A percentile compares a stretch with the other conserved stretches of the same genome.
Evolutionary conservation across 2,797 vertebrate species (phyloP).

Genomic region (Moxostoma hubbsi): DNA sequence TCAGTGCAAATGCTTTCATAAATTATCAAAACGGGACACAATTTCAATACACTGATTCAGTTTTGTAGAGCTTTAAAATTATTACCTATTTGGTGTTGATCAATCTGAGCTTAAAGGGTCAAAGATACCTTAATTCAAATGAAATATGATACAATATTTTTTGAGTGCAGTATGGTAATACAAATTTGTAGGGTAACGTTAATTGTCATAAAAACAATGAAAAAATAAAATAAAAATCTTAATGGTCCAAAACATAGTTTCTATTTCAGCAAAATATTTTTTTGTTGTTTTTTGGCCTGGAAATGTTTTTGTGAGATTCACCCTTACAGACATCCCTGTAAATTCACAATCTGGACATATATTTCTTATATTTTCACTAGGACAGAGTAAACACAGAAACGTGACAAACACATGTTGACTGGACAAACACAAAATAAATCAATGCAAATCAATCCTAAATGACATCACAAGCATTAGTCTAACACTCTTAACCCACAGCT

Average conservation of each 20-base stretch:
- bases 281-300: neutral
- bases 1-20: too few relatives aligned
- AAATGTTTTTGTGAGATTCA: neutral
- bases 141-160: too few relatives aligned
- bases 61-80: too few relatives aligned
- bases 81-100: too few relatives aligned
- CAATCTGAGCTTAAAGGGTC: too few relatives aligned
- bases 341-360: constrained; percentile 24
- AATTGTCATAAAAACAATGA: neutral
- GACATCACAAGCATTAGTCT: constrained; percentile 61
- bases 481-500: constrained; percentile 54
- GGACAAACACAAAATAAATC: constrained; percentile 18
- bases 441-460: constrained; percentile 45
- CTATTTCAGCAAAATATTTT: neutral
- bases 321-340: constrained; percentile 17
- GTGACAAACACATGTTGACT: constrained; percentile 33
- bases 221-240: neutral
- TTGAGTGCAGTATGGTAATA: too few relatives aligned
- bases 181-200: too few relatives aligned
- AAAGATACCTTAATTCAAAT: too few relatives aligned
- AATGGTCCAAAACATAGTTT: neutral
- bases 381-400: constrained; percentile 22
- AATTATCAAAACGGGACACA: too few relatives aligned
- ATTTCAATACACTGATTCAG: too few relatives aligned
- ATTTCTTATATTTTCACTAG: neutral